Percentiles rank a stretch among this genome's conserved stretches.
Evolutionary conservation across 2,888 invertebrate species (phyloP).

Genomic region (Unio pictorum): DNA sequence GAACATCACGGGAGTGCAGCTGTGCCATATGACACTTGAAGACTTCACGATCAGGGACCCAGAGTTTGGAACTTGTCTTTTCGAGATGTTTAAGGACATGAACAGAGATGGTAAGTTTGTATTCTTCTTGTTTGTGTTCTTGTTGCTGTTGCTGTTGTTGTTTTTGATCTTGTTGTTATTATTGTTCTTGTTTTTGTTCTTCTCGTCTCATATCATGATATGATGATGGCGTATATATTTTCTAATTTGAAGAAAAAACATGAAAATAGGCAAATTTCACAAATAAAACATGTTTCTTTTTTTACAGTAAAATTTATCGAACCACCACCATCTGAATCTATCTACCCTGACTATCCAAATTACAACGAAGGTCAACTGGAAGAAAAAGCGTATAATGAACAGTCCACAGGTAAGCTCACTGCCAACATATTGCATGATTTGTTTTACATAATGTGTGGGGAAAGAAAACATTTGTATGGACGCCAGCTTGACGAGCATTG

Average conservation of each 20-base stretch:
- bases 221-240: slow-evolving; percentile 9
- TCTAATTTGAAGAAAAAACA: neutral
- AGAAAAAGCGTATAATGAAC: too few species aligned
- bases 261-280: too few species aligned
- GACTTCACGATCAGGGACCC: slow-evolving; percentile 52
- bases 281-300: slow-evolving; percentile 7
- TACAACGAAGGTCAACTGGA: neutral
- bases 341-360: neutral
- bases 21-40: slow-evolving; percentile 49
- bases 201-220: slow-evolving; percentile 1
- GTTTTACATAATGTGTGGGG: too few species aligned
- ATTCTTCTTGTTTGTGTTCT: neutral
- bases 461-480: too few species aligned
- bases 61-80: slow-evolving; percentile 49
- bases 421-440: too few species aligned
- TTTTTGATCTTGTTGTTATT: slow-evolving; percentile 2
- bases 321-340: neutral
- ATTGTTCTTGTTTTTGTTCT: slow-evolving; percentile 4
- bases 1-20: slow-evolving; percentile 47
- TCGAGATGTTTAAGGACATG: slow-evolving; percentile 37
- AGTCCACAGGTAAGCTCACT: too few species aligned
- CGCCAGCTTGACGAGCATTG: too few species aligned
- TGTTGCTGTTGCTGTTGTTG: neutral
- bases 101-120: slow-evolving; percentile 31
- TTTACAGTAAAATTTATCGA: slow-evolving; percentile 7